These are phyloP conservation scores for Sphaeridia pumilis DNA, from an alignment of 2,888 invertebrate species.

Conservation along the genomic window DNA sequence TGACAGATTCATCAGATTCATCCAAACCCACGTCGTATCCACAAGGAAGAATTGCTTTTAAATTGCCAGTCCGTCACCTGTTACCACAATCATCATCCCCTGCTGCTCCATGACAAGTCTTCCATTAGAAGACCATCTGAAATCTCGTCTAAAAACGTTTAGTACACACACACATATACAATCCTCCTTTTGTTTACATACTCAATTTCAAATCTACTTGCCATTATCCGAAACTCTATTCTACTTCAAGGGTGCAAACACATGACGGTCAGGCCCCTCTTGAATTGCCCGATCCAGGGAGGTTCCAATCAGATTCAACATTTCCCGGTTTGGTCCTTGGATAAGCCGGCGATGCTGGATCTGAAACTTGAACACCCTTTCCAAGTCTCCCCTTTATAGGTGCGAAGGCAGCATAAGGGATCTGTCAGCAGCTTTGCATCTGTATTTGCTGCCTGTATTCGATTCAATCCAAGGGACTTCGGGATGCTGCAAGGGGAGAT, in stretches of 20 bases:
- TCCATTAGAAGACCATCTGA: too few species aligned
- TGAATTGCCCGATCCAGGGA: too few species aligned
- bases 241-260: background rate
- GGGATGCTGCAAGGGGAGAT: background rate
- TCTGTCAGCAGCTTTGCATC: background rate
- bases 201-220: background rate
- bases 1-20: conserved; percentile 3
- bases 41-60: background rate
- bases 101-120: background rate
- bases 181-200: background rate
- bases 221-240: background rate
- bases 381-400: too few species aligned
- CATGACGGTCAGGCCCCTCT: background rate
- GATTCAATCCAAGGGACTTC: background rate
- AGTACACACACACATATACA: background rate
- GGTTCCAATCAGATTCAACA: too few species aligned
- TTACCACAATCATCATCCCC: background rate
- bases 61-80: background rate
- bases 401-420: conserved; percentile 1
- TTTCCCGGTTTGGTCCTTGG: too few species aligned
- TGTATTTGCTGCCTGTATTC: background rate
- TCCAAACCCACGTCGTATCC: background rate
- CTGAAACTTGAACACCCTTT: too few species aligned
- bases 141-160: background rate
- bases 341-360: too few species aligned